Evolutionary conservation across 1,140 invertebrate species (phyloP), one percentile per base, ranked within the genome.

Genomic region (Drosophila kanapiae): DNA sequence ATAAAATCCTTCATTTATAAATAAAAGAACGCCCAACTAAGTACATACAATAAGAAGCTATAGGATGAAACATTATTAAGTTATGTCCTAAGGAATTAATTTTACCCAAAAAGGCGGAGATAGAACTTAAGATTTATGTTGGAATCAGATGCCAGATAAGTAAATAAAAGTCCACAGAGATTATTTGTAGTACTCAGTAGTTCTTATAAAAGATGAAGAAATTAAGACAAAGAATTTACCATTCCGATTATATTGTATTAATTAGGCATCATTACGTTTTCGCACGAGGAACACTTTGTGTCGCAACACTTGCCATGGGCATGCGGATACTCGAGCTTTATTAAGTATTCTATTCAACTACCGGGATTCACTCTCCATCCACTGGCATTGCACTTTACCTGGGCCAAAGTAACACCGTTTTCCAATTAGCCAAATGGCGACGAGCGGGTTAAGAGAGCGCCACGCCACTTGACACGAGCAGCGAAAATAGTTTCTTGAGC

Each of bases 391-490:
- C 67, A 67, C 51, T 45, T 62, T 40, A 77, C 23, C 47, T 42
- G 47, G 29, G 53, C 37, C 60, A 58, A 60, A 45, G 33, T 51
- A 18, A 82, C 79, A 82, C n/a, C 42, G 42, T 59, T 82, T 82
- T 67, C 4, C 61, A 82, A 82, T 82, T 82, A 82, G 53, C 37
- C 45, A 78, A 78, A 65, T 72, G 60, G 10, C 18, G 13, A 74
- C 54, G 42, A 29, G 49, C 68, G 53, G 47, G 67, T 49, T 71
- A 53, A 72, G 43, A 72, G 37, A 47, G 29, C 53, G 37, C 35
- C 37, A 70, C n/a, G 49, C 33, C 43, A 57, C 43, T 78, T 69
- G 54, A 35, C 69, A 71, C 35, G 14, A 13, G 53, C 14, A 13
- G 14, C 40, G 33, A 23, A 23, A 60, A 60, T 18, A 27, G 14